These are phyloP conservation scores for Montipora sp. DNA, from an alignment of 64 coral and sea anemone genomes.

Conservation along the genomic window DNA sequence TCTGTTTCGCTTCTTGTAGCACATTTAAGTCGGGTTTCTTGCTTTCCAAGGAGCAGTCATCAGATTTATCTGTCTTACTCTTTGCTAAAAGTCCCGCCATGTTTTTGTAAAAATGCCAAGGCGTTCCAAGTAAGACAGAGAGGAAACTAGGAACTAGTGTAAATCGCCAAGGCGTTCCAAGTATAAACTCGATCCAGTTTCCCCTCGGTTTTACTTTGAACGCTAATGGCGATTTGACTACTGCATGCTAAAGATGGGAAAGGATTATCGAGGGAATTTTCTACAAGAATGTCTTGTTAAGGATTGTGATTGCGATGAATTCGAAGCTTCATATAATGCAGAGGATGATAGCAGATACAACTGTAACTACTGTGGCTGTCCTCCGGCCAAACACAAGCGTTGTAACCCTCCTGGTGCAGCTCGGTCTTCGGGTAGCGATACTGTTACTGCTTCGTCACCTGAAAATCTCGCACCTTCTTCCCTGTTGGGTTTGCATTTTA, in stretches of 20 bases:
- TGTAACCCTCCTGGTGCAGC: too few relatives aligned
- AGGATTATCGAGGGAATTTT: conserved; percentile 24
- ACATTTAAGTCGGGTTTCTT: conserved; percentile 19
- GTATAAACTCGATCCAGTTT: conserved; percentile 11
- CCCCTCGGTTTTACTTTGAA: neutral
- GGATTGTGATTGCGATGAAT: neutral
- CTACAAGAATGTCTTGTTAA: conserved; percentile 35
- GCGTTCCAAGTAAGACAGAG: neutral
- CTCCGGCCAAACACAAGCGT: too few relatives aligned
- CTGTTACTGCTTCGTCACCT: too few relatives aligned
- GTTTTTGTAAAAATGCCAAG: neutral
- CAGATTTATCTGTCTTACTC: conserved; percentile 2
- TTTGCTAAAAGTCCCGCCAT: conserved; percentile 17
- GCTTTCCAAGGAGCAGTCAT: conserved; percentile 20
- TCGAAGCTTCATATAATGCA: too few relatives aligned
- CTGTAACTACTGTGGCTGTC: too few relatives aligned
- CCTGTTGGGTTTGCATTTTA: too few relatives aligned
- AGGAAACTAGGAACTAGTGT: neutral
- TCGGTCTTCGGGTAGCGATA: too few relatives aligned
- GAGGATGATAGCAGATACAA: too few relatives aligned
- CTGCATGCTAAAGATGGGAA: neutral
- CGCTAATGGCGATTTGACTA: neutral
- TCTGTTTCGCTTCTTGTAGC: neutral
- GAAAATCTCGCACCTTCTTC: too few relatives aligned
- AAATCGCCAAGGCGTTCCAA: neutral